Evolutionary conservation across 1,140 invertebrate species (phyloP).

Genomic region (Anoplophora glabripennis): DNA sequence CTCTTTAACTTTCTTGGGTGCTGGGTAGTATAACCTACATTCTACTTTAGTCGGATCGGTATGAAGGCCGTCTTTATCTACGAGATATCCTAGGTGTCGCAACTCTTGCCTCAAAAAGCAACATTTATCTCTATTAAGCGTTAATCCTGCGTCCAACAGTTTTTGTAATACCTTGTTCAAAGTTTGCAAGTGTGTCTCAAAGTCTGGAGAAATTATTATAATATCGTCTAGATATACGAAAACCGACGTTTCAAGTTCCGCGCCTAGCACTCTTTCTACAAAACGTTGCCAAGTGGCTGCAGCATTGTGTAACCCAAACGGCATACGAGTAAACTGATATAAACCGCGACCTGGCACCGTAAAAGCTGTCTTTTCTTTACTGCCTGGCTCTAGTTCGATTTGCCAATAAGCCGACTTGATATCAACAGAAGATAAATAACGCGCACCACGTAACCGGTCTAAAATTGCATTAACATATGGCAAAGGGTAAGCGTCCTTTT

Average conservation of each 20-base stretch:
- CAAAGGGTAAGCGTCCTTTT: conserved; percentile 32
- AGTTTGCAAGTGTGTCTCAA: conserved; percentile 16
- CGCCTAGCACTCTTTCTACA: conserved; percentile 39
- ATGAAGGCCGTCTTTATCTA: conserved; percentile 37
- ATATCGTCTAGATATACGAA: conserved; percentile 43
- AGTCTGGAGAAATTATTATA: conserved; percentile 26
- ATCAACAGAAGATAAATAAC: conserved; percentile 2
- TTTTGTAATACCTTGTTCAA: conserved; percentile 28
- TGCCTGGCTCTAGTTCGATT: neutral
- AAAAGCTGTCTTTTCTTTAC: conserved; percentile 29
- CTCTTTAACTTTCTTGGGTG: conserved; percentile 43
- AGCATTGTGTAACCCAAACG: conserved; percentile 42
- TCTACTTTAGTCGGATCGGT: conserved; percentile 49
- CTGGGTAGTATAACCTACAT: conserved; percentile 32
- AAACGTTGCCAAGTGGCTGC: conserved; percentile 45
- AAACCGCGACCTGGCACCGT: conserved; percentile 33
- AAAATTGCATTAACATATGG: conserved; percentile 38
- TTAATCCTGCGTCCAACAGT: conserved; percentile 34
- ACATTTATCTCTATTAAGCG: conserved; percentile 42
- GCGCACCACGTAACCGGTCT: conserved; percentile 30
- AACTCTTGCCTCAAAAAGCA: conserved; percentile 38
- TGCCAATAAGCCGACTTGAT: conserved; percentile 10
- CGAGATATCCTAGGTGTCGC: conserved; percentile 42
- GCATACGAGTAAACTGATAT: conserved; percentile 40
- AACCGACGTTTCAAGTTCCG: conserved; percentile 28